Conservation (phyloP, 1,140 invertebrate species). For the Antheraea mylitta region DNA sequence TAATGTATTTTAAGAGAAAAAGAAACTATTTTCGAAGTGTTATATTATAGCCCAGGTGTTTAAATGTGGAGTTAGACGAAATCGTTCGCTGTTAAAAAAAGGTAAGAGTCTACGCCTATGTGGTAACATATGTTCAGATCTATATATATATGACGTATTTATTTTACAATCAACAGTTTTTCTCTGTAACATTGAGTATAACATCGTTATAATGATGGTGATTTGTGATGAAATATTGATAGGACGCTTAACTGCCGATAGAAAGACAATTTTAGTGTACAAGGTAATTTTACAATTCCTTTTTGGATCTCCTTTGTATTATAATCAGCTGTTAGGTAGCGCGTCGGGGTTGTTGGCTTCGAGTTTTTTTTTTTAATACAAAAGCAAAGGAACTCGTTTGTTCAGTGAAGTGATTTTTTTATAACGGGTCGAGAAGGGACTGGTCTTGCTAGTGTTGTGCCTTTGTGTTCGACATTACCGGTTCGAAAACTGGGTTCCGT, state of each 20-base stretch:
- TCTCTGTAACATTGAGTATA: conserved; percentile 10
- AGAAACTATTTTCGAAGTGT: conserved; percentile 71
- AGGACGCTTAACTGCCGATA: not conserved
- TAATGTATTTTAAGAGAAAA: conserved; percentile 77
- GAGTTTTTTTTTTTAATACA: conserved; percentile 7
- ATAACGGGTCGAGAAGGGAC: conserved; percentile 9
- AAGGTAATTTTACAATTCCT: conserved; percentile 7
- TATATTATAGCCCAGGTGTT: conserved; percentile 74
- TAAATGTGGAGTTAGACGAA: conserved; percentile 53
- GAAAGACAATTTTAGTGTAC: conserved; percentile 11
- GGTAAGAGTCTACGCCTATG: conserved; percentile 30
- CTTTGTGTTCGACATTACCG: not conserved
- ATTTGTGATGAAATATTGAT: conserved; percentile 10
- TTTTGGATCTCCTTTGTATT: not conserved
- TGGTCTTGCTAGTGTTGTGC: conserved; percentile 8
- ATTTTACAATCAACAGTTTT: conserved; percentile 7
- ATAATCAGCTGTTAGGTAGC: conserved; percentile 13
- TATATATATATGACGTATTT: conserved; percentile 14
- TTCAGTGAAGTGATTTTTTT: conserved; percentile 6
- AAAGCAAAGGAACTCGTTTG: conserved; percentile 7
- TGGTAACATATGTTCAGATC: conserved; percentile 57
- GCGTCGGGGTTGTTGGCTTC: conserved; percentile 5
- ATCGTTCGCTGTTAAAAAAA: conserved; percentile 54
- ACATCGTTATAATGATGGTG: conserved; percentile 11
- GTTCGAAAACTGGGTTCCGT: not conserved